A percentile compares a stretch with the other conserved stretches of the same genome.
phyloP scores from a whole-genome alignment of 1,140 invertebrate genomes.

The Dreissena polymorpha region DNA sequence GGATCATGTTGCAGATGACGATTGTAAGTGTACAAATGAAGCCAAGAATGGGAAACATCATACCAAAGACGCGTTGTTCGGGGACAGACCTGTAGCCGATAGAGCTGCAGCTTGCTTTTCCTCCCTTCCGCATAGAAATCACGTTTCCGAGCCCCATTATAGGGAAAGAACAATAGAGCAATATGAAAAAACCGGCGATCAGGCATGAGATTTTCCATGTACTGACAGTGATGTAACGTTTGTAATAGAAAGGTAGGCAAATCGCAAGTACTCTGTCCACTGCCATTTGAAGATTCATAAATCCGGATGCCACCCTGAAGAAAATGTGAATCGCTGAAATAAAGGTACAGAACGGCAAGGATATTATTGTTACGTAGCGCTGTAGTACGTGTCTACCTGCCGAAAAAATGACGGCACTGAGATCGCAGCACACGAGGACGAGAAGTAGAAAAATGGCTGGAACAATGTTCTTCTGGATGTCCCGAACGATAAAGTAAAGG shows the following conservation, averaged over 20 bases:
- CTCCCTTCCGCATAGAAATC: background rate
- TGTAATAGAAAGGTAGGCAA: constrained; percentile 42
- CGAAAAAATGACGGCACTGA: too few relatives aligned
- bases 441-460: constrained; percentile 27
- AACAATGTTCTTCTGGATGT: constrained; percentile 29
- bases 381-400: too few relatives aligned
- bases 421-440: too few relatives aligned
- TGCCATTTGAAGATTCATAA: constrained; percentile 27
- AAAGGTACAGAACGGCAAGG: constrained; percentile 10
- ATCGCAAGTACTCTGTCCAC: constrained; percentile 21
- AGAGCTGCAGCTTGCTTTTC: background rate
- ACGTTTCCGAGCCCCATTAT: constrained; percentile 22
- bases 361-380: background rate
- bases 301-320: constrained; percentile 14
- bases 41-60: constrained; percentile 16
- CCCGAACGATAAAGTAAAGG: constrained; percentile 22
- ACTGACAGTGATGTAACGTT: background rate
- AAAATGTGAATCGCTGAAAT: constrained; percentile 16
- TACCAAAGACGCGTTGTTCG: constrained; percentile 16
- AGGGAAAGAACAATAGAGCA: constrained; percentile 3
- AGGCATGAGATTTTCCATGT: constrained; percentile 23
- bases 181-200: background rate
- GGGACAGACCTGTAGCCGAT: constrained; percentile 2
- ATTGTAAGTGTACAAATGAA: background rate
- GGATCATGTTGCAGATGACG: constrained; percentile 14